Evolutionary conservation across 2,113 vertebrate genomes (phyloP).

Genomic region (Rhinopithecus roxellana): DNA sequence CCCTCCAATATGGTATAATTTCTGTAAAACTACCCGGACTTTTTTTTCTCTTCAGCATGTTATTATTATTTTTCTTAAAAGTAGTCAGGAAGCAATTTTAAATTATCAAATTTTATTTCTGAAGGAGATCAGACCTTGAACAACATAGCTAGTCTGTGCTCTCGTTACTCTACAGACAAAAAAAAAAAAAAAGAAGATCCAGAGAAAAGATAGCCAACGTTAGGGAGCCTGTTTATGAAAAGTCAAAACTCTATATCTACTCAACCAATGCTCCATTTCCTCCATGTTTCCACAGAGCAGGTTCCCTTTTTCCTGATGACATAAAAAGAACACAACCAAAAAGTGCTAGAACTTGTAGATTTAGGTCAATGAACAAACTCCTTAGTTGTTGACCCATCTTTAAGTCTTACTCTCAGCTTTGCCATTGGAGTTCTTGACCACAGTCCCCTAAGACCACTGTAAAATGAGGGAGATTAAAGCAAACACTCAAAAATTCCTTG

Average conservation of each 20-base stretch:
- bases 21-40: not conserved
- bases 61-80: not conserved
- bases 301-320: not conserved
- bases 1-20: not conserved
- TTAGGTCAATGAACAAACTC: not conserved
- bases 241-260: not conserved
- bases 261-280: not conserved
- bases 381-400: not conserved
- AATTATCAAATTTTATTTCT: not conserved
- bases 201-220: not conserved
- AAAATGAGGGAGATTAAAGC: not conserved
- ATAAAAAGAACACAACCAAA: not conserved
- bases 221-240: not conserved
- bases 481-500: not conserved
- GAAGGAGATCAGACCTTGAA: not conserved
- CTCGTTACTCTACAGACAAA: not conserved
- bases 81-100: not conserved
- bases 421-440: not conserved
- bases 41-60: not conserved
- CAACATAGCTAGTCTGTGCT: not conserved
- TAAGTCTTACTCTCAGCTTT: not conserved
- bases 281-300: not conserved
- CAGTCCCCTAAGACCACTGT: not conserved
- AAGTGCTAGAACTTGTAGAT: not conserved
- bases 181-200: not conserved